Evolutionary conservation across 2,113 vertebrate genomes (phyloP).

Genomic region (Seriola quinqueradiata): DNA sequence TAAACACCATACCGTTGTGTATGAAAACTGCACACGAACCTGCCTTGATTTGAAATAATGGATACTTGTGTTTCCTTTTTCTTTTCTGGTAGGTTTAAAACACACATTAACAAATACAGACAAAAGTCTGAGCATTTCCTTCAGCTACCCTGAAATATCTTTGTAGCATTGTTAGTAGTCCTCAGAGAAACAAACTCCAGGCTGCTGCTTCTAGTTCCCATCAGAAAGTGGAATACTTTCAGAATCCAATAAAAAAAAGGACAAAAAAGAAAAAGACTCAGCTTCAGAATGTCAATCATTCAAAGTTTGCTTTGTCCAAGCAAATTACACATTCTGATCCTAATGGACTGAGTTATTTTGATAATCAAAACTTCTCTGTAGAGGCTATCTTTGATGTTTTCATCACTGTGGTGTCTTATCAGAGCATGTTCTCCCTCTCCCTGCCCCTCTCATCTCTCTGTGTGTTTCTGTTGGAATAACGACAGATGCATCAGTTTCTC

Average conservation of each 20-base stretch:
- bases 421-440: neutral
- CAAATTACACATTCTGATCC: neutral
- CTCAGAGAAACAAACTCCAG: neutral
- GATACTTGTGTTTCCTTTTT: no score
- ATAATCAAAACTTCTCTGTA: conserved; percentile 11
- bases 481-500: conserved; percentile 22
- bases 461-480: conserved; percentile 4
- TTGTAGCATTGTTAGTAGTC: neutral
- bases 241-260: neutral
- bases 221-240: neutral
- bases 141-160: neutral
- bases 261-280: neutral
- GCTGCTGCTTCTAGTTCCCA: neutral
- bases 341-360: conserved; percentile 14
- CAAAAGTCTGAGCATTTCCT: neutral
- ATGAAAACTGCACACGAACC: no score
- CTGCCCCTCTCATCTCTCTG: conserved; percentile 13
- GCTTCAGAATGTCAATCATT: neutral
- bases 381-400: conserved; percentile 12
- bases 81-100: no score
- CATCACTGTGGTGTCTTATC: neutral
- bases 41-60: no score
- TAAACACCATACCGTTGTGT: no score
- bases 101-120: neutral
- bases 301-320: neutral